These are phyloP conservation scores for Misgurnus anguillicaudatus DNA, from an alignment of 2,113 vertebrate genomes.

Conservation along the genomic window DNA sequence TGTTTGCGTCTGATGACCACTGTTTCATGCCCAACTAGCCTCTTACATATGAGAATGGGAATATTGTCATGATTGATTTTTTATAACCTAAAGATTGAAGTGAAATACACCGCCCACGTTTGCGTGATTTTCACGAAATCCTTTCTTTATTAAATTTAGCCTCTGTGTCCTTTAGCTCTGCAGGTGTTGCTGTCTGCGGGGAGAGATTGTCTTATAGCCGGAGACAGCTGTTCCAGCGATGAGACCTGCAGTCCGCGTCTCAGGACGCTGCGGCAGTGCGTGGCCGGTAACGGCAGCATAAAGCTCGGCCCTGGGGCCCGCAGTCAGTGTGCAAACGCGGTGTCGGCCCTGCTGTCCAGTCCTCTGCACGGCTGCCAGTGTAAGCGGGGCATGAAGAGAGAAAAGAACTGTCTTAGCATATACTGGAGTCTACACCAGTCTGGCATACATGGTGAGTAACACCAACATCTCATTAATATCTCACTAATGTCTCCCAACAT, in stretches of 20 bases:
- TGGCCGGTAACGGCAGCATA: slow-evolving; percentile 86
- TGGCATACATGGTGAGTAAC: slow-evolving; percentile 80
- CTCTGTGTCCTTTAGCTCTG: slow-evolving; percentile 64
- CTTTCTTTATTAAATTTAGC: slow-evolving; percentile 5
- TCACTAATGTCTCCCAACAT: too few species aligned
- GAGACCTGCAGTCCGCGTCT: slow-evolving; percentile 87
- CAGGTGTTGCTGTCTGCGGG: slow-evolving; percentile 67
- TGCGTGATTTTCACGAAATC: not conserved
- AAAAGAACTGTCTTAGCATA: slow-evolving; percentile 91
- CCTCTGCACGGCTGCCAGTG: slow-evolving; percentile 89
- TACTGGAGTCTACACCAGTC: slow-evolving; percentile 95
- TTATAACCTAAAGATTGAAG: not conserved
- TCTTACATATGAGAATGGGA: not conserved
- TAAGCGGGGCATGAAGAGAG: slow-evolving; percentile 90
- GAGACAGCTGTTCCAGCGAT: slow-evolving; percentile 84
- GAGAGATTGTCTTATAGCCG: slow-evolving; percentile 86
- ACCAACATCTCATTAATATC: not conserved
- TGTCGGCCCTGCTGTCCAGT: slow-evolving; percentile 84
- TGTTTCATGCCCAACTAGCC: not conserved
- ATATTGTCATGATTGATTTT: not conserved
- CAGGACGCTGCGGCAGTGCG: slow-evolving; percentile 88
- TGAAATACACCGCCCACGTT: not conserved
- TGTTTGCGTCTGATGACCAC: not conserved
- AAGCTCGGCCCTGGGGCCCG: slow-evolving; percentile 85
- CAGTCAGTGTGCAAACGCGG: slow-evolving; percentile 87